Conservation (phyloP, 2,113 vertebrate species). For the Prietella phreatophila region DNA sequence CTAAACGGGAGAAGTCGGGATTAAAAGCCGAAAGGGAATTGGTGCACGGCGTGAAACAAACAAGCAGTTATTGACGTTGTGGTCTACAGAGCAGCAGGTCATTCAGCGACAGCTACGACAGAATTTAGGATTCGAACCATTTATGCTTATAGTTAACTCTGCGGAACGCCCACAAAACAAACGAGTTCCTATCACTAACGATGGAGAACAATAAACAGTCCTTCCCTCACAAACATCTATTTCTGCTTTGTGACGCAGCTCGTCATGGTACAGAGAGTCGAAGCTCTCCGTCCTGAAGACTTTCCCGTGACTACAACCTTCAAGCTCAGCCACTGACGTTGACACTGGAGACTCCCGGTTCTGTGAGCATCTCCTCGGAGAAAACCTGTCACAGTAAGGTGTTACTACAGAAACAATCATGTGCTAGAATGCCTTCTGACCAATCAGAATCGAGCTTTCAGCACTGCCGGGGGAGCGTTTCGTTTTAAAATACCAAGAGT, state of each 20-base stretch:
- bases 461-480: neutral
- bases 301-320: neutral
- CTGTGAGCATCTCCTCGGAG: neutral
- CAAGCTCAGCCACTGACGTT: too few species aligned
- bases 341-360: neutral
- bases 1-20: slow-evolving; percentile 19
- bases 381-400: neutral
- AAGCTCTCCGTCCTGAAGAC: too few species aligned
- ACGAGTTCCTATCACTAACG: neutral
- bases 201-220: too few species aligned
- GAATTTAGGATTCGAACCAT: neutral
- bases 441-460: too few species aligned
- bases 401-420: neutral
- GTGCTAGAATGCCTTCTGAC: neutral
- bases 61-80: neutral
- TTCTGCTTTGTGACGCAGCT: neutral
- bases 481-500: neutral
- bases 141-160: neutral
- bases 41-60: neutral
- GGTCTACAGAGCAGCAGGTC: neutral
- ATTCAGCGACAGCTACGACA: neutral
- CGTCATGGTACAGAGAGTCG: too few species aligned
- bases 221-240: too few species aligned
- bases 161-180: neutral
- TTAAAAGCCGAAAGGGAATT: neutral